phyloP scores from a whole-genome alignment of 2,888 invertebrate species.

The Amphipoea lucens region DNA sequence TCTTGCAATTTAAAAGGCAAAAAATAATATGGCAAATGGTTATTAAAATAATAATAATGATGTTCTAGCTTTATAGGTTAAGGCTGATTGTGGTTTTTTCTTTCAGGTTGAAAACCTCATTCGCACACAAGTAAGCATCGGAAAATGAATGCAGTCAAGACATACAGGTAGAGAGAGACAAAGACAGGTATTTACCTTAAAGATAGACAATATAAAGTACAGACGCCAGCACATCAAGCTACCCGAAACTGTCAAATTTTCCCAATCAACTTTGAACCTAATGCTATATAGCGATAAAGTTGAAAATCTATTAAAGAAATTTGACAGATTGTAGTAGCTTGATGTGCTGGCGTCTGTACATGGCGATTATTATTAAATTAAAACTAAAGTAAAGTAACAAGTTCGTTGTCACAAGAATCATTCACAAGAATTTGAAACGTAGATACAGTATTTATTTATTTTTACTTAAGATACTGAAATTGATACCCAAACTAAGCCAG shows the following conservation, averaged over 20 bases:
- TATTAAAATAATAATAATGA: constrained; percentile 55
- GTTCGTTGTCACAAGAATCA: too few relatives aligned
- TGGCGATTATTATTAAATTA: neutral
- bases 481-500: too few relatives aligned
- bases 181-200: constrained; percentile 14
- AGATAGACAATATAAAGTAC: neutral
- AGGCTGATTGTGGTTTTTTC: constrained; percentile 40
- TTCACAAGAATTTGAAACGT: too few relatives aligned
- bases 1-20: neutral
- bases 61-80: constrained; percentile 2
- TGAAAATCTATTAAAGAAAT: too few relatives aligned
- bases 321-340: too few relatives aligned
- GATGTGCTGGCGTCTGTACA: neutral
- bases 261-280: too few relatives aligned
- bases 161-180: neutral
- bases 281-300: too few relatives aligned
- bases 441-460: too few relatives aligned
- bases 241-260: too few relatives aligned
- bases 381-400: neutral
- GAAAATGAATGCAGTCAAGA: neutral
- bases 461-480: too few relatives aligned
- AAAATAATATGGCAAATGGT: constrained; percentile 61
- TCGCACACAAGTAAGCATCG: neutral
- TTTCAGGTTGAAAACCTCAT: constrained; percentile 49
- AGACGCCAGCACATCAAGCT: too few relatives aligned